Base-by-base conservation (phyloP, 2,797 vertebrate genomes). In the Cossypha caffra region DNA sequence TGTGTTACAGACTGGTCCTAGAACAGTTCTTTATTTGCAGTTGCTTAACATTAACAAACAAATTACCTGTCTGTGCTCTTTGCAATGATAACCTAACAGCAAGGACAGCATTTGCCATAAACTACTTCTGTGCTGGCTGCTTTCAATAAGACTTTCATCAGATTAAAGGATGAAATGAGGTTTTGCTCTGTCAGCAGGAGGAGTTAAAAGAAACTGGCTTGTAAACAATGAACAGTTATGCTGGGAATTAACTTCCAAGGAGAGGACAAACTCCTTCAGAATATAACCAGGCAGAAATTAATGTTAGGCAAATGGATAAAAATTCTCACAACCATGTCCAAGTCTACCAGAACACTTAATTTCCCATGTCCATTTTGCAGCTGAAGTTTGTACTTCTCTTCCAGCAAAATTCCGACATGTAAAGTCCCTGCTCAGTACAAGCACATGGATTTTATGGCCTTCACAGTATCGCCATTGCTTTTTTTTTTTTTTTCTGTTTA, bases 361-460 rank as follows among this genome's bases (percentile, higher is more conserved):
- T 95, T 95, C 59, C 87, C 58, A 59, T 38, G 31, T 40, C 18
- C 7, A 4, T 35, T 83, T 96, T 78, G 43, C 35, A 87, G 63
- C 18, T 80, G 76, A 76, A 80, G 66, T 90, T 93, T 91, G 74
- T 86, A 90, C 77, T 95, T 95, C 61, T 93, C 62, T 91, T 95
- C 24, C 26, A 91, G 71, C 40, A 93, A 78, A 91, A 50, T 82
- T 90, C 79, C 94, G 88, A 76, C 17, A 19, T 74, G 62, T 88
- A 66, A 93, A 93, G 79, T 94, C 77, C 25, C 94, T 79, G 51
- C 61, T 91, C 42, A 93, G 81, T 94, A 92, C 76, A 97, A 84
- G 80, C 80, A 94, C 29, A 42, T 76, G 59, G 68, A 88, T 90
- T 97, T 97, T 96, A 97, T 90, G 52, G 77, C 57, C 62, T 95